Evolutionary conservation across 2,797 vertebrate species (phyloP), one percentile per base, ranked within the genome.

Genomic region (Distichodus sexfasciatus): DNA sequence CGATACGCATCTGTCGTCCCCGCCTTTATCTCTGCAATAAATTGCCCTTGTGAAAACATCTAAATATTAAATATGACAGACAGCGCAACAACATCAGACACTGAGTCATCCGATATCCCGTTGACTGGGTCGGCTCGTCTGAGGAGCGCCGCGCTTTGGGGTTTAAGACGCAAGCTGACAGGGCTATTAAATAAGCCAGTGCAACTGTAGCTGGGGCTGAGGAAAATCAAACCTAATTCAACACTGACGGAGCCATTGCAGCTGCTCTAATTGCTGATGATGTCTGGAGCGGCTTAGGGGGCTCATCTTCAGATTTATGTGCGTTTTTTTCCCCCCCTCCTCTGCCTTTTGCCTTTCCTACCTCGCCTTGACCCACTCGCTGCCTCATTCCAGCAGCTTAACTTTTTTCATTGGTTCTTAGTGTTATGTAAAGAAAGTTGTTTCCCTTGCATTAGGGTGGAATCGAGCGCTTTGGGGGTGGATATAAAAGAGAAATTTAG

Each of bases 151-250:
- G 48, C 44, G 69, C 65, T 76, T 35, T 1, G 29, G 76, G 63
- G 81, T 80, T 83, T 81, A 80, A 78, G 69, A 48, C 76, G 75
- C 69, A 15, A 73, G 75, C 74, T 79, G 80, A 81, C 75, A 62
- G 78, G 70, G 70, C 82, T 38, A 79, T 84, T 81, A 79, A 85
- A 83, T 64, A 82, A 82, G 76, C 48, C 44, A 6, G 57, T 77
- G 81, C 83, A 88, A 85, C 85, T 88, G 84, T 47, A 86, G 75
- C 77, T 79, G 79, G 81, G n/a, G 81, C 76, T 81, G 78, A 83
- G 69, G 72, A 76, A 67, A 80, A 80, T 78, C 67, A 65, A 62
- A 66, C 78, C 73, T 74, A 75, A 74, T 81, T 79, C 79, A 73
- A 58, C 64, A 59, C 57, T 76, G 79, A 81, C 40, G 51, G 79